phyloP scores from a whole-genome alignment of 2,797 vertebrate species.

The Macroramphosus scolopax region DNA sequence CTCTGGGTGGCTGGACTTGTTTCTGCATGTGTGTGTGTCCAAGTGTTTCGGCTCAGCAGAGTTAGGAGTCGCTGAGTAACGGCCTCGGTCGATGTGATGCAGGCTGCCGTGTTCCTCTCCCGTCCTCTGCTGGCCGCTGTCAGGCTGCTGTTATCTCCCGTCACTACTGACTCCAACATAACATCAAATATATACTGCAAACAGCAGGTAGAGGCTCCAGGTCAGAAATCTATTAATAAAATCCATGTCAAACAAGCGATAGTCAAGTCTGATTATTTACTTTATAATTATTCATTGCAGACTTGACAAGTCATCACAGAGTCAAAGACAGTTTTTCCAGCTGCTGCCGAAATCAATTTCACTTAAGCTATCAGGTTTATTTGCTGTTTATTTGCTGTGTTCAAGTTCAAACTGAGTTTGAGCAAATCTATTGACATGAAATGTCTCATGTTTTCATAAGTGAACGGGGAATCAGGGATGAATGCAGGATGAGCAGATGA shows the following conservation, averaged over 20 bases:
- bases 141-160: conserved; percentile 26
- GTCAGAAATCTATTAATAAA: not conserved
- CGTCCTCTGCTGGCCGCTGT: conserved; percentile 30
- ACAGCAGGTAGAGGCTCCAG: not conserved
- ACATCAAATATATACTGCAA: not conserved
- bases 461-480: not conserved
- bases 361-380: not conserved
- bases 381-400: not conserved
- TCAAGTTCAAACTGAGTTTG: no score
- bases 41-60: no score
- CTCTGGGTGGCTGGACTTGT: not conserved
- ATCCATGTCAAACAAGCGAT: conserved; percentile 2
- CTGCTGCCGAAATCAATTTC: not conserved
- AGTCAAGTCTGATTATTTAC: not conserved
- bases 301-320: no score
- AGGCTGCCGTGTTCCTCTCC: no score
- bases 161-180: conserved; percentile 4
- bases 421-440: no score
- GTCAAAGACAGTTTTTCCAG: no score
- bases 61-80: no score
- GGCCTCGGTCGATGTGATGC: no score
- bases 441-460: not conserved
- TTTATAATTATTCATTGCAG: no score
- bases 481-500: conserved; percentile 5
- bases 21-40: not conserved